A percentile compares a stretch with the other conserved stretches of the same genome.
phyloP scores from a whole-genome alignment of 2,888 invertebrate species.

The Leistus spinibarbis region DNA sequence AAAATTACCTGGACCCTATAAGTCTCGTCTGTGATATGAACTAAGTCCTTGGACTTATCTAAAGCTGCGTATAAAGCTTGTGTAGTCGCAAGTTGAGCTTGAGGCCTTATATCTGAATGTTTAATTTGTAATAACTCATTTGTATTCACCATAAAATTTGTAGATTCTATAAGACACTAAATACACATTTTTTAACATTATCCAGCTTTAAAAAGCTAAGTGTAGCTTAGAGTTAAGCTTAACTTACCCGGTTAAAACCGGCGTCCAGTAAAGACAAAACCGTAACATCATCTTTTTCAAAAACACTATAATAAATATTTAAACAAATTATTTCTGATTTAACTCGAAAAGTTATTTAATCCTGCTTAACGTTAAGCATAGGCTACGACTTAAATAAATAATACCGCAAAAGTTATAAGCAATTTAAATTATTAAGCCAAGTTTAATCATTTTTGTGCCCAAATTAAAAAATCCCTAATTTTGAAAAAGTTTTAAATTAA shows the following conservation, averaged over 20 bases:
- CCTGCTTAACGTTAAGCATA: too few species aligned
- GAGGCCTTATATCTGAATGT: slow-evolving; percentile 75
- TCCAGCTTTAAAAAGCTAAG: not conserved
- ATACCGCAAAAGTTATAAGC: too few species aligned
- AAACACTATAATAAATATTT: slow-evolving; percentile 68
- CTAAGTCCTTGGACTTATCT: slow-evolving; percentile 83
- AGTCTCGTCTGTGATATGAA: slow-evolving; percentile 86
- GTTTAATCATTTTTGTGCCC: too few species aligned
- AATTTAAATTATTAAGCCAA: too few species aligned
- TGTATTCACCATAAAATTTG: slow-evolving; percentile 66
- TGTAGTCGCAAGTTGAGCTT: slow-evolving; percentile 78
- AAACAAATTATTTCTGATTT: slow-evolving; percentile 3
- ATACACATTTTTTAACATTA: slow-evolving; percentile 40
- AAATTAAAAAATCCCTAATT: too few species aligned
- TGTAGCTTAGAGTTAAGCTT: not conserved
- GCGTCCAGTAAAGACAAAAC: slow-evolving; percentile 79
- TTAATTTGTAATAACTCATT: slow-evolving; percentile 80
- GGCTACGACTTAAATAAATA: too few species aligned
- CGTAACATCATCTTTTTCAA: slow-evolving; percentile 82
- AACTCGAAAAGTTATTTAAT: slow-evolving; percentile 8
- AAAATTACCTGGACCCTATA: slow-evolving; percentile 79
- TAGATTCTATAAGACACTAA: slow-evolving; percentile 72
- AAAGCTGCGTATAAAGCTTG: slow-evolving; percentile 85
- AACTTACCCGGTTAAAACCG: slow-evolving; percentile 86
- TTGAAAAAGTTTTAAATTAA: too few species aligned